Percentiles rank a stretch among this genome's conserved stretches.
phyloP scores from a whole-genome alignment of 1,140 invertebrate genomes.

The Melipona quadrifasciata region DNA sequence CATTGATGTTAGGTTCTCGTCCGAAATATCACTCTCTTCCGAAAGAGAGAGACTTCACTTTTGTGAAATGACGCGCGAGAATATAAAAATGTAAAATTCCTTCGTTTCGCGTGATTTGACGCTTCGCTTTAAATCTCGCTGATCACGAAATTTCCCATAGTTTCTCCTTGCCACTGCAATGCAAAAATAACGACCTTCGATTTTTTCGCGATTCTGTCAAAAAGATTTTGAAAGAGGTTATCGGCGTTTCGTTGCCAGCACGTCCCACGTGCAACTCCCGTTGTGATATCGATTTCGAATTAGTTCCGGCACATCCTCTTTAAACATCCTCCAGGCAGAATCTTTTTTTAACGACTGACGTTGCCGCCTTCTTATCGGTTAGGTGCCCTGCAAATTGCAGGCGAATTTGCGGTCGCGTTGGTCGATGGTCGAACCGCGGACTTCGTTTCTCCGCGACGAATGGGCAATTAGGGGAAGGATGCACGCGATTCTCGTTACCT shows the following conservation, averaged over 20 bases:
- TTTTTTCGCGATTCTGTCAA: background rate
- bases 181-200: background rate
- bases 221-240: background rate
- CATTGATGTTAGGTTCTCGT: too few relatives aligned
- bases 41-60: background rate
- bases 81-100: too few relatives aligned
- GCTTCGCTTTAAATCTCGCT: background rate
- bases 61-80: background rate
- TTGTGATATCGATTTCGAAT: slow-evolving; percentile 44
- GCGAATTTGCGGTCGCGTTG: slow-evolving; percentile 10
- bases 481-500: background rate
- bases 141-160: background rate
- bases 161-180: too few relatives aligned
- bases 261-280: background rate
- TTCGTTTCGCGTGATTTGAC: too few relatives aligned
- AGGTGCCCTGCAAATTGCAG: slow-evolving; percentile 5
- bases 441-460: background rate
- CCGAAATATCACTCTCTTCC: too few relatives aligned
- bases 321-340: slow-evolving; percentile 26
- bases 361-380: background rate
- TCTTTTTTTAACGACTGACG: slow-evolving; percentile 41
- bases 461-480: background rate
- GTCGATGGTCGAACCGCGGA: background rate
- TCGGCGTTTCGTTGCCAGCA: background rate
- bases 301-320: slow-evolving; percentile 39